phyloP scores from a whole-genome alignment of 2,797 vertebrate genomes.

The Microctenopoma steveboyesi region DNA sequence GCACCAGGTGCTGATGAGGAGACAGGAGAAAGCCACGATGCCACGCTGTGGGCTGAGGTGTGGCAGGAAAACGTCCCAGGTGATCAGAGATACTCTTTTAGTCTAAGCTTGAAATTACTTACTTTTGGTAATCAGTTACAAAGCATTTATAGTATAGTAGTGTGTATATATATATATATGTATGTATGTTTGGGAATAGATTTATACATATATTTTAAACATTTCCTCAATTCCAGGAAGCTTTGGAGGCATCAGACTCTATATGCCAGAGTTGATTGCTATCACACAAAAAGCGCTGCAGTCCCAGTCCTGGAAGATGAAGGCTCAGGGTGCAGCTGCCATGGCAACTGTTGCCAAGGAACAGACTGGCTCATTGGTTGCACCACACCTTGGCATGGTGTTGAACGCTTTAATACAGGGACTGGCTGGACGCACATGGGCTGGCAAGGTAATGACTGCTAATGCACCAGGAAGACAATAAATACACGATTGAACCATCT shows the following conservation, averaged over 20 bases:
- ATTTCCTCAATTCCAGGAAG: slow-evolving; percentile 83
- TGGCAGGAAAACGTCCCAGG: slow-evolving; percentile 99
- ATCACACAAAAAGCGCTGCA: slow-evolving; percentile 95
- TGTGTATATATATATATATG: too few species aligned
- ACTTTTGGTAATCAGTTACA: too few species aligned
- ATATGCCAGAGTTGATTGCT: slow-evolving; percentile 94
- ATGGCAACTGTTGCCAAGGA: slow-evolving; percentile 96
- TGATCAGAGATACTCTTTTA: slow-evolving; percentile 73
- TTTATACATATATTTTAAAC: background rate
- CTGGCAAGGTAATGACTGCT: slow-evolving; percentile 88
- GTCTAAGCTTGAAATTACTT: background rate
- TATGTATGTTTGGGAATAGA: background rate
- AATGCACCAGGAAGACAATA: too few species aligned
- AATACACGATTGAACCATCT: background rate
- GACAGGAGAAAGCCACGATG: slow-evolving; percentile 89
- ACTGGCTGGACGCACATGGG: slow-evolving; percentile 93
- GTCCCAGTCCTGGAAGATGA: slow-evolving; percentile 99
- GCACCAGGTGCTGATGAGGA: slow-evolving; percentile 88
- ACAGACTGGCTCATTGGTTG: slow-evolving; percentile 91
- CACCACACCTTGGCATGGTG: slow-evolving; percentile 93
- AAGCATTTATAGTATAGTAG: background rate
- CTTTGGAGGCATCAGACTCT: slow-evolving; percentile 95
- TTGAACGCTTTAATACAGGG: slow-evolving; percentile 91
- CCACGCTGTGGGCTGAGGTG: slow-evolving; percentile 92
- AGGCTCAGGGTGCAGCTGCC: slow-evolving; percentile 94